Conservation (phyloP, 37 sponge, comb jelly and placozoan genomes). For the Corticium candelabrum region DNA sequence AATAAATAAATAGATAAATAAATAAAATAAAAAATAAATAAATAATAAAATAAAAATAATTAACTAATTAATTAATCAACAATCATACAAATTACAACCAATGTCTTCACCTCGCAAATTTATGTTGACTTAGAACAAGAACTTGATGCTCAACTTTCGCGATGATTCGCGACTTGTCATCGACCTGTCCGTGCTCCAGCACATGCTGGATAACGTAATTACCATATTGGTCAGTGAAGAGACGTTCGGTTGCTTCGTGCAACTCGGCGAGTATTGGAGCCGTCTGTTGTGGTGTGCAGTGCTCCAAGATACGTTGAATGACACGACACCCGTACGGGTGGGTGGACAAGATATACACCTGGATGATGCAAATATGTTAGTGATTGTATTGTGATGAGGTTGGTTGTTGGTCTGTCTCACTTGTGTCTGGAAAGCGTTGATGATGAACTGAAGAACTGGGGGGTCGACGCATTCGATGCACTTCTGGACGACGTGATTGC, state of each 20-base stretch:
- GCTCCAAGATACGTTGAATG: constrained; percentile 88
- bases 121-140: constrained; percentile 74
- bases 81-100: background rate
- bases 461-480: constrained; percentile 82
- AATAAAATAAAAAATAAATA: too few relatives aligned
- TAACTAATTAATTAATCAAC: too few relatives aligned
- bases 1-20: too few relatives aligned
- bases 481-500: constrained; percentile 97
- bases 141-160: constrained; percentile 47
- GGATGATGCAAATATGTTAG: background rate
- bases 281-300: constrained; percentile 68
- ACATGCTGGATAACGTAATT: constrained; percentile 93
- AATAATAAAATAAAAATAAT: too few relatives aligned
- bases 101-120: constrained; percentile 77
- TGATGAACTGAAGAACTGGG: constrained; percentile 48
- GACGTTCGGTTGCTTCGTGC: constrained; percentile 45
- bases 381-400: too few relatives aligned
- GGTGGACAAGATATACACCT: constrained; percentile 70
- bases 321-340: constrained; percentile 97
- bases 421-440: constrained; percentile 62
- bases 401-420: too few relatives aligned
- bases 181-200: constrained; percentile 64
- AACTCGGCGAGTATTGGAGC: constrained; percentile 66
- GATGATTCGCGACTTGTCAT: constrained; percentile 67
- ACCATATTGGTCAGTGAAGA: constrained; percentile 52